Evolutionary conservation across 2,888 invertebrate species (phyloP), one percentile per base, ranked within the genome.

Genomic region (Trachelus tabidus): DNA sequence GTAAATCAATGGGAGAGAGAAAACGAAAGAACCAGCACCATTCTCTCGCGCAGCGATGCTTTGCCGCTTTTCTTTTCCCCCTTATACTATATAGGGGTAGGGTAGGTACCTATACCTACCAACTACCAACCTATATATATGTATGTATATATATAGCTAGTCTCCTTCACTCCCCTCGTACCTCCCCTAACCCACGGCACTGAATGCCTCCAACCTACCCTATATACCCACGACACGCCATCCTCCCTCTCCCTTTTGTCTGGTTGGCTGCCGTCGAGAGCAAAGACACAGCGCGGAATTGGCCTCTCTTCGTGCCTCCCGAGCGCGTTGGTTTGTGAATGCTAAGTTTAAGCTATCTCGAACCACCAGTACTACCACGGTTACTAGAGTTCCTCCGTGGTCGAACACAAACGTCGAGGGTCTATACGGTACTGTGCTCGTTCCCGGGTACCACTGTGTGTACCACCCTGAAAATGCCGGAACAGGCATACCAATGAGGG

Each of bases 1-100:
- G 90, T 90, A 90, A 90, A 91, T 91, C 90, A 90, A 90, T 90
- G 90, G 89, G 84, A 85, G 85, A 84, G 83, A 83, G 82, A 82
- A 85, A 87, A 86, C 86, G 87, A 86, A 86, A 84, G 83, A 84
- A 85, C 83, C 83, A 80, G 85, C 83, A 79, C 82, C 83, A 79
- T 79, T 79, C 83, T 83, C 81, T 80, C 81, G 77, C 56, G 9
- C 56, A 75, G 77, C 79, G 31, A 34, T 76, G 79, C 78, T 76
- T 73, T 81, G 80, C 81, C 76, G 75, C 79, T 80, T 82, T 80
- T 82, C 82, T 83, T 80, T 81, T 78, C 77, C 73, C 79, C 81
- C 82, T 77, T 77, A 75, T 40, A 76, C 74, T 78, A 35, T 68
- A 23, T 56, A 56, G 23, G 23, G 23, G 23, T 23, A 56, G 56